These are phyloP conservation scores for Helleia helle DNA, from an alignment of 2,888 invertebrate genomes.

Conservation along the genomic window DNA sequence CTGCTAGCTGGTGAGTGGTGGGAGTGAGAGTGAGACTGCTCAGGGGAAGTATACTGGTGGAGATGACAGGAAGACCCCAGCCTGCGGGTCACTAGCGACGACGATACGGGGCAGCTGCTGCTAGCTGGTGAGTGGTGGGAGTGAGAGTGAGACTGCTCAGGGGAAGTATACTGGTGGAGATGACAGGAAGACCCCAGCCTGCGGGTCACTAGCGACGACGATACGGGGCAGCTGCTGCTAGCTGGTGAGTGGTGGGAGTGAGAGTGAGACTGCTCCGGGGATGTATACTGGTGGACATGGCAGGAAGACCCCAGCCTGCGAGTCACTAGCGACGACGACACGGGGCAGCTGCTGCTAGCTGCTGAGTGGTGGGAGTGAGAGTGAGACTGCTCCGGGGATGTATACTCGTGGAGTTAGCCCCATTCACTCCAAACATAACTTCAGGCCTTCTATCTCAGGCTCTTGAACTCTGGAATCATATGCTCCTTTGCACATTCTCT, in stretches of 20 bases:
- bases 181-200: constrained; percentile 98
- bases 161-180: too few species aligned
- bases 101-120: constrained; percentile 90
- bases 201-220: constrained; percentile 80
- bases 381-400: too few species aligned
- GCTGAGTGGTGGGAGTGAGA: constrained; percentile 68
- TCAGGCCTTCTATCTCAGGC: too few species aligned
- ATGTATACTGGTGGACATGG: too few species aligned
- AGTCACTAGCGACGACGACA: constrained; percentile 82
- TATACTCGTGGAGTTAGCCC: too few species aligned
- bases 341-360: constrained; percentile 89
- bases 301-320: constrained; percentile 95
- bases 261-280: too few species aligned
- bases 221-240: constrained; percentile 90
- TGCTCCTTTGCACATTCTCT: too few species aligned
- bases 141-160: too few species aligned
- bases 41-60: too few species aligned
- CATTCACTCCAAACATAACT: too few species aligned
- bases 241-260: constrained; percentile 75
- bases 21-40: too few species aligned
- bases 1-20: constrained; percentile 79
- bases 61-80: constrained; percentile 99
- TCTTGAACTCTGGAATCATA: too few species aligned
- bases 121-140: constrained; percentile 76
- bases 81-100: constrained; percentile 80